These are phyloP conservation scores for Pelodiscus sinensis DNA, from an alignment of 2,113 vertebrate genomes.

Conservation along the genomic window DNA sequence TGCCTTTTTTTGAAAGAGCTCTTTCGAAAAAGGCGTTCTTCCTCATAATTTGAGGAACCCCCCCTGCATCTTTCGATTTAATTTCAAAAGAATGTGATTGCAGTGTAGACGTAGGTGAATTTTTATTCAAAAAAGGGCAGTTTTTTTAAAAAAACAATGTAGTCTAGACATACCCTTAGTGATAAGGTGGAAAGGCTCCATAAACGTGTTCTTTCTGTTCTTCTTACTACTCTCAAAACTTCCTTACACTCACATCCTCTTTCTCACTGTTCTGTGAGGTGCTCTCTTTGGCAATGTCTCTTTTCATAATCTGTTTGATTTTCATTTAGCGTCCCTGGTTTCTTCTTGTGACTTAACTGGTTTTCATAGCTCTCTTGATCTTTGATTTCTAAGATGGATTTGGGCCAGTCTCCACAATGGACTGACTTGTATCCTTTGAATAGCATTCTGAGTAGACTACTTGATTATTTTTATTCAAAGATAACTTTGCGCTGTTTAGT, in stretches of 20 bases:
- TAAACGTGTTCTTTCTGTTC: neutral
- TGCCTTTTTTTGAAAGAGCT: no score
- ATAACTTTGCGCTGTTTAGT: neutral
- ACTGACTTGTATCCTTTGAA: neutral
- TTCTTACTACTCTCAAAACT: neutral
- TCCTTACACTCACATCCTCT: neutral
- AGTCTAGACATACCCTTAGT: neutral
- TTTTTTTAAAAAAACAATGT: no score
- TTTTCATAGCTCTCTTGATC: neutral
- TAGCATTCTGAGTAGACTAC: accelerated
- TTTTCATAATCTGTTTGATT: neutral
- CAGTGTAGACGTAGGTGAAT: no score
- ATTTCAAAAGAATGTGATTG: no score
- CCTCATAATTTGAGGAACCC: no score
- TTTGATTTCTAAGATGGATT: neutral
- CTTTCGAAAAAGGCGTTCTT: no score
- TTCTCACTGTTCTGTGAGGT: neutral
- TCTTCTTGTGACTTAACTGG: neutral
- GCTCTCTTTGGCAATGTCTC: neutral
- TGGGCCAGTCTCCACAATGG: neutral
- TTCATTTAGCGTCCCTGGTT: neutral
- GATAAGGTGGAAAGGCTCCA: neutral
- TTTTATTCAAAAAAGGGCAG: no score
- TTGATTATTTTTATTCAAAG: neutral
- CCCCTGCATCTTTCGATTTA: no score